Evolutionary conservation across 1,140 invertebrate species (phyloP), one percentile per base, ranked within the genome.

Genomic region (Drosophila prosaltans): DNA sequence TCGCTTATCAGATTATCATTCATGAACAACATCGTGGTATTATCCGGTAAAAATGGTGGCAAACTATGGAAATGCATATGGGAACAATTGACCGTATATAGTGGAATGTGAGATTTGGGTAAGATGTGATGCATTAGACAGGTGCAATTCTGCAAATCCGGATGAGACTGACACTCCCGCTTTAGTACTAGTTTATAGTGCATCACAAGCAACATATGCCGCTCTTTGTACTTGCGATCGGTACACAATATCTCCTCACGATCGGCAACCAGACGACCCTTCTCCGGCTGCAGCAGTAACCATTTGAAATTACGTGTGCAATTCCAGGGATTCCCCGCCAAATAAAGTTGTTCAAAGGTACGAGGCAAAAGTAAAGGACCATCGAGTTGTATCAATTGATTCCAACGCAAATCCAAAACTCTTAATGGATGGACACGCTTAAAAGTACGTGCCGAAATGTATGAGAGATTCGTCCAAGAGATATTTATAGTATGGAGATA

Each of bases 241-340:
- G 77, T 79, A 76, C 94, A 95, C 16, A 91, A 91, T 2, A 95
- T 77, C 60, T 93, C 91, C 10, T 93, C 90, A 54, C 93, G 92
- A 82, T 95, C 94, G 21, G 81, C 90, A 30, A 95, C 91, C 67
- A 93, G 86, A 3, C 77, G 85, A 0, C 90, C 91, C 68, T 92
- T 92, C 24, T 93, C 76, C 28, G 85, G 80, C 55, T 86, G 80
- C 48, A 94, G 80, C 16, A 94, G 73, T 30, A 94, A 90, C 94
- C 94, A 95, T 45, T 92, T 92, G n/a, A 94, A 91, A 65, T 93
- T 93, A 21, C 92, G 88, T 6, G 93, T 93, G 69, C 94, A 95
- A 82, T 93, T 94, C 93, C 94, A 94, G 7, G 93, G 93, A 92
- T 95, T 95, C 24, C 93, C 93, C 30, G 88, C 86, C 59, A 94